Evolutionary conservation across 2,797 vertebrate species (phyloP).

Genomic region (Lacerta agilis): DNA sequence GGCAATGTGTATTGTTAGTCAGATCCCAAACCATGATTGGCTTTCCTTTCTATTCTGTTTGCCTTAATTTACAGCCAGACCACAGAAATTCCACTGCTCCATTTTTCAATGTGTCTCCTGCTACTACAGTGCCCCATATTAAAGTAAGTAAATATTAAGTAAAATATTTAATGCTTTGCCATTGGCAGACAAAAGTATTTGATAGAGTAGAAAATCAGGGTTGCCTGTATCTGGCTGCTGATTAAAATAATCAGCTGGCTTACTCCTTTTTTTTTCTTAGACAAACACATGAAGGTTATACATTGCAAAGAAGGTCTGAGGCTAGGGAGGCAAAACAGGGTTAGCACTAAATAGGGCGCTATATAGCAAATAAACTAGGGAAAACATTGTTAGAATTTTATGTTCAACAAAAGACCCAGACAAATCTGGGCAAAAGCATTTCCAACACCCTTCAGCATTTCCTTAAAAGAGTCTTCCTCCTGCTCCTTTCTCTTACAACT

Average conservation of each 20-base stretch:
- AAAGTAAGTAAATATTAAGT: slow-evolving; percentile 32
- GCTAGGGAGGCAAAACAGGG: slow-evolving; percentile 16
- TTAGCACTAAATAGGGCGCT: not conserved
- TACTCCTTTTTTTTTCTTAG: not conserved
- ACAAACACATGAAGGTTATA: not conserved
- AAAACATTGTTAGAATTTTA: not conserved
- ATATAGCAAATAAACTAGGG: not conserved
- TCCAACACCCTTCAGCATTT: not conserved
- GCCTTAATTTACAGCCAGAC: not conserved
- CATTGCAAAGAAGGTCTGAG: not conserved
- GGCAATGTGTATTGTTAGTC: not conserved
- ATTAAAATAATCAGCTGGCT: slow-evolving; percentile 9
- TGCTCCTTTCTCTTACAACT: not conserved
- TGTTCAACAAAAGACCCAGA: slow-evolving; percentile 17
- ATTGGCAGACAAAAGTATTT: not conserved
- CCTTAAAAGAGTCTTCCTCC: not conserved
- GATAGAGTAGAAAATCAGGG: slow-evolving; percentile 16
- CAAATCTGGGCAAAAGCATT: not conserved
- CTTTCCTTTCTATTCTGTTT: slow-evolving; percentile 11
- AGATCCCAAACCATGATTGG: not conserved
- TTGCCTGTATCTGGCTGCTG: not conserved
- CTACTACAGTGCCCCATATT: not conserved
- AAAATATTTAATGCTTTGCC: slow-evolving; percentile 4
- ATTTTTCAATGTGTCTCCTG: not conserved
- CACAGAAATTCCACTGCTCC: not conserved